These are phyloP conservation scores for Molossus alvarezi DNA, from an alignment of 2,797 vertebrate species.

Conservation along the genomic window DNA sequence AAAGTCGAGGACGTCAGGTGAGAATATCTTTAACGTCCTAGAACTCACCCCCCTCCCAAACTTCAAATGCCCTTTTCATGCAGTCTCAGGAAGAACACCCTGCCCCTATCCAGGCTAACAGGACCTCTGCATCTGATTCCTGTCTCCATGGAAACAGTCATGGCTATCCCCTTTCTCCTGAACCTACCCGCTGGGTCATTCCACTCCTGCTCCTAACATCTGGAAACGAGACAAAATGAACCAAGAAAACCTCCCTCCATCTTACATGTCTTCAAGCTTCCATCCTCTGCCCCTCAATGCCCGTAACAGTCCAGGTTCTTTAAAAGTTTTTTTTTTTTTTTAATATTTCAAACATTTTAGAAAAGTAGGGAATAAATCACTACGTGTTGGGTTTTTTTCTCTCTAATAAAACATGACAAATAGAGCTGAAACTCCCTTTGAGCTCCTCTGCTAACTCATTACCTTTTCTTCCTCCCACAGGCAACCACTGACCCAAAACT, in stretches of 20 bases:
- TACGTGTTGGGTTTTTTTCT: background rate
- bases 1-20: background rate
- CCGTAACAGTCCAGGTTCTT: background rate
- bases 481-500: conserved; percentile 54
- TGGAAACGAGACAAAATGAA: background rate
- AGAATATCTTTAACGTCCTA: background rate
- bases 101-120: background rate
- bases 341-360: conserved; percentile 5
- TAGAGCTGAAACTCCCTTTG: background rate
- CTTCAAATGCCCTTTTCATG: background rate
- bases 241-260: background rate
- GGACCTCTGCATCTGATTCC: background rate
- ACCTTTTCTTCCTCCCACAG: conserved; percentile 46
- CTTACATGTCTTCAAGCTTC: background rate
- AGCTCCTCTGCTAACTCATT: background rate
- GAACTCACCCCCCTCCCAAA: background rate
- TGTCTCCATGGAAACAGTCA: background rate
- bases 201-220: background rate
- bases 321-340: background rate
- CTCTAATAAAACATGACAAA: conserved; percentile 3
- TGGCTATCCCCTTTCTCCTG: background rate
- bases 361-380: background rate
- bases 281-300: background rate
- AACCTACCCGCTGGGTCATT: background rate
- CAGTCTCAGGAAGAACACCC: background rate